Percentiles rank a stretch among this genome's conserved stretches.
Evolutionary conservation across 2,797 vertebrate species (phyloP).

Genomic region (Hypotaenidia philippensis): DNA sequence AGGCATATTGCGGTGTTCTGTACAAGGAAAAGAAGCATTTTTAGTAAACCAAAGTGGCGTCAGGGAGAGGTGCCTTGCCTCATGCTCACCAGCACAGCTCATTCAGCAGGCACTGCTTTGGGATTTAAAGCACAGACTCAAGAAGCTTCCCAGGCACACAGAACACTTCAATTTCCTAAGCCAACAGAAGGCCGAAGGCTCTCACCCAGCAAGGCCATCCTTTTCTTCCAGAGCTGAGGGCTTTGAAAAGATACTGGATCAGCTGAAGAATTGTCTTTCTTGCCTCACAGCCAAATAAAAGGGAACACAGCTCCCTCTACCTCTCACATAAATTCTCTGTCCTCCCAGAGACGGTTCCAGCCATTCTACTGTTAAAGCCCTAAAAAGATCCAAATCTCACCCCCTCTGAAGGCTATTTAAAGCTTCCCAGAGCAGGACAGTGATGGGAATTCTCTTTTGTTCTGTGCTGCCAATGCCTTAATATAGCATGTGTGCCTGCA

Average conservation of each 20-base stretch:
- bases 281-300: background rate
- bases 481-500: fast-evolving
- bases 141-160: background rate
- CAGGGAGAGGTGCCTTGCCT: background rate
- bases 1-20: conserved; percentile 99
- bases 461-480: background rate
- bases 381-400: background rate
- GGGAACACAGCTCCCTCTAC: conserved; percentile 36
- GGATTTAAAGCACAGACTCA: background rate
- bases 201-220: background rate
- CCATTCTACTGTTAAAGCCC: background rate
- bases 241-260: background rate
- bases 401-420: background rate
- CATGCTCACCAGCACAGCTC: background rate
- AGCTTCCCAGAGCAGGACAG: background rate
- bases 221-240: background rate
- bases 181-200: background rate
- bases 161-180: background rate
- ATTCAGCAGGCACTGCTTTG: background rate
- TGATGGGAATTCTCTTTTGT: background rate
- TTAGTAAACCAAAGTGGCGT: background rate
- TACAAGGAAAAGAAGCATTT: background rate
- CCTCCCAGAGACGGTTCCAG: background rate
- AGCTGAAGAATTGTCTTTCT: background rate
- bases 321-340: background rate